Conservation (phyloP, 2,888 invertebrate genomes). For the Epirrita christyi region DNA sequence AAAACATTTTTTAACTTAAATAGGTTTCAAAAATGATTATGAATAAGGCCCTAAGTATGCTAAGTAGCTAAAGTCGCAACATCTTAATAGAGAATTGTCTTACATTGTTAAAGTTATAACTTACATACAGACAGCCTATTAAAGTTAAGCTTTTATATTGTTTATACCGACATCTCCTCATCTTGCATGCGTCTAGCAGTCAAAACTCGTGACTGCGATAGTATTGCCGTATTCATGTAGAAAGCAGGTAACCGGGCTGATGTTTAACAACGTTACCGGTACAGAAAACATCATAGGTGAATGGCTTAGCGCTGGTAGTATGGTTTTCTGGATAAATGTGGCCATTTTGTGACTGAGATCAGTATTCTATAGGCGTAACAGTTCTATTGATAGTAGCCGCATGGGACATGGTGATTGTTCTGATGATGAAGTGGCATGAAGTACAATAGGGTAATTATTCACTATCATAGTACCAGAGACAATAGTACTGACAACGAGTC, state of each 20-base stretch:
- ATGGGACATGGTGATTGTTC: constrained; percentile 19
- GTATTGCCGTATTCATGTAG: not conserved
- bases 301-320: no score
- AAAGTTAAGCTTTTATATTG: not conserved
- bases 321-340: not conserved
- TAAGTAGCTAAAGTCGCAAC: no score
- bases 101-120: no score
- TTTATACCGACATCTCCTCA: constrained; percentile 41
- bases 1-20: no score
- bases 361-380: constrained; percentile 56
- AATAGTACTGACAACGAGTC: no score
- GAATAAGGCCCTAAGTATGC: no score
- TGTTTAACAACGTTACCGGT: no score
- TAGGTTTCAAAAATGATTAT: no score
- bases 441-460: constrained; percentile 1
- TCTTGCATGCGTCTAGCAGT: constrained; percentile 57
- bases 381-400: constrained; percentile 7
- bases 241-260: constrained; percentile 1
- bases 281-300: no score
- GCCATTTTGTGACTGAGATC: constrained; percentile 39
- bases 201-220: constrained; percentile 54
- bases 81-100: no score
- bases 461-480: no score
- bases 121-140: not conserved
- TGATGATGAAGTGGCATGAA: not conserved